These are phyloP conservation scores for Caenorhabditis angaria DNA, from an alignment of 2,888 invertebrate species.

Conservation along the genomic window DNA sequence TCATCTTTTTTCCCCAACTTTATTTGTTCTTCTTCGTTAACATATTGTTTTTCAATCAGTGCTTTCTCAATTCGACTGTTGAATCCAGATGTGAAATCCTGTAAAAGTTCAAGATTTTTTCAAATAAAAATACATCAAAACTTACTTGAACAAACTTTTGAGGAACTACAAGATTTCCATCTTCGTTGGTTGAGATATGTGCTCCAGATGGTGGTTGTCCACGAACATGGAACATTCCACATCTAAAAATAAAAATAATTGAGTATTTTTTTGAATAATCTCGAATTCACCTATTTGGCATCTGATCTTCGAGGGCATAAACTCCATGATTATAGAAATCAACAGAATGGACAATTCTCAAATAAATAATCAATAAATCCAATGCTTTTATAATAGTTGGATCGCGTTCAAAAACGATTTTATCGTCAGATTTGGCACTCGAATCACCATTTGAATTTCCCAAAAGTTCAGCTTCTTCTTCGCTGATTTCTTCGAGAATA, in stretches of 20 bases:
- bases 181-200: conserved; percentile 75
- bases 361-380: conserved; percentile 82
- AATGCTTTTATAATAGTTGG: conserved; percentile 78
- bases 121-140: background rate
- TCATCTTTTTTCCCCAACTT: conserved; percentile 86
- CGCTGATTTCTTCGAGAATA: conserved; percentile 85
- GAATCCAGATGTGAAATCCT: conserved; percentile 78
- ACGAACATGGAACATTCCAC: conserved; percentile 96
- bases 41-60: conserved; percentile 78
- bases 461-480: conserved; percentile 90
- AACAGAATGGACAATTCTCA: conserved; percentile 95
- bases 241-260: conserved; percentile 73
- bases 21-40: conserved; percentile 82
- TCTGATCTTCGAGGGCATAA: conserved; percentile 98
- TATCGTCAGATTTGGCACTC: conserved; percentile 40
- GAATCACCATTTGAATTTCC: conserved; percentile 46
- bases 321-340: conserved; percentile 99
- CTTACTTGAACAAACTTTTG: conserved; percentile 39
- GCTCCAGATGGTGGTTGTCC: conserved; percentile 85
- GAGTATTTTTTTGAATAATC: conserved; percentile 12
- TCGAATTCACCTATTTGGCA: conserved; percentile 82
- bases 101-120: background rate
- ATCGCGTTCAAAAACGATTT: conserved; percentile 79
- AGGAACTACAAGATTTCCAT: conserved; percentile 61
- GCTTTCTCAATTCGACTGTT: conserved; percentile 87